Percentiles rank a stretch among this genome's conserved stretches.
These are phyloP conservation scores for Belonocnema kinseyi DNA, from an alignment of 1,140 invertebrate species.

Conservation along the genomic window DNA sequence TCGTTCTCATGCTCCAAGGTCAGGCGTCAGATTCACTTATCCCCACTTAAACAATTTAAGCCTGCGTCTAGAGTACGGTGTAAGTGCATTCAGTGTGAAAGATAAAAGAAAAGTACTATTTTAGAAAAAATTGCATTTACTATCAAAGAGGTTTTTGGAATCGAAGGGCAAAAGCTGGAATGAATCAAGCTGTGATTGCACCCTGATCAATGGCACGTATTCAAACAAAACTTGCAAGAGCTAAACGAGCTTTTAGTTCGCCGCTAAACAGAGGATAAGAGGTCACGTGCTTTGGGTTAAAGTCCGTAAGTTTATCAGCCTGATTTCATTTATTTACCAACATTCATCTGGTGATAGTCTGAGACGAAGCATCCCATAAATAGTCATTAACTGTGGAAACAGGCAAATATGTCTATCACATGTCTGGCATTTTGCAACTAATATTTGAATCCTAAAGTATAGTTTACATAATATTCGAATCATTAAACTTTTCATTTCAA, in stretches of 20 bases:
- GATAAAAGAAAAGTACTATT: no score
- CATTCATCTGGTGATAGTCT: slow-evolving; percentile 18
- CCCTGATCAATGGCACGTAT: background rate
- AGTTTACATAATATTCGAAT: no score
- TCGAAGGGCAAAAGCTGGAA: slow-evolving; percentile 29
- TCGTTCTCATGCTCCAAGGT: no score
- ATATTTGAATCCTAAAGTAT: no score
- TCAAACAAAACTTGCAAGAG: background rate
- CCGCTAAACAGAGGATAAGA: background rate
- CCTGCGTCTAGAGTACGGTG: no score
- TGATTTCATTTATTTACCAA: slow-evolving; percentile 39
- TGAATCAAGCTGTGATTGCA: background rate
- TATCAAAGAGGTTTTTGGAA: no score
- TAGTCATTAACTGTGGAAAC: background rate
- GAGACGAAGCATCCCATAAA: background rate
- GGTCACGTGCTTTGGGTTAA: slow-evolving; percentile 37
- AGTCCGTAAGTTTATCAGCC: slow-evolving; percentile 34
- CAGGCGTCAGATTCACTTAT: no score
- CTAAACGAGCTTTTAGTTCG: background rate
- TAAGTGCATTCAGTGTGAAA: no score
- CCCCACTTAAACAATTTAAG: no score
- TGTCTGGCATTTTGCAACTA: no score
- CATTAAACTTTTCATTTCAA: no score
- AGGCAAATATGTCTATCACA: background rate
- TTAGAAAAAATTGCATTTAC: no score